These are phyloP conservation scores for Drosophila ustulata DNA, from an alignment of 2,888 invertebrate species.

Conservation along the genomic window DNA sequence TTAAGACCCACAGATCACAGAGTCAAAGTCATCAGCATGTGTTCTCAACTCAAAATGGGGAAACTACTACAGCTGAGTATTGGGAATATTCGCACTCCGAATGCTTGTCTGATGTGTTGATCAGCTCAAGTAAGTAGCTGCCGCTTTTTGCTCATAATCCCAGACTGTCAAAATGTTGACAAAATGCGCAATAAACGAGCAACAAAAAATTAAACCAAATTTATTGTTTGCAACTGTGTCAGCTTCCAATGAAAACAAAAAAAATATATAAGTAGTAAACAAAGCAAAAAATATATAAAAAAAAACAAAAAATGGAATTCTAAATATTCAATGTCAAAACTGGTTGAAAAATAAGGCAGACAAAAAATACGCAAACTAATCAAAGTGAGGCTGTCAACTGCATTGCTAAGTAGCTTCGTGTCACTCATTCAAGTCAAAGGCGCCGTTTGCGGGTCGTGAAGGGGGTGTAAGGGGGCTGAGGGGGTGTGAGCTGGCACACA, in stretches of 20 bases:
- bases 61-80: slow-evolving; percentile 13
- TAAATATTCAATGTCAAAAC: slow-evolving; percentile 71
- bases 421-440: slow-evolving; percentile 11
- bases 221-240: slow-evolving; percentile 62
- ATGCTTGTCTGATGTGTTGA: slow-evolving; percentile 12
- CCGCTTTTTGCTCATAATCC: slow-evolving; percentile 25
- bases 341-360: slow-evolving; percentile 50
- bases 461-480: neutral
- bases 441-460: neutral
- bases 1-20: slow-evolving; percentile 25
- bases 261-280: slow-evolving; percentile 1
- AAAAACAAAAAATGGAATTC: slow-evolving; percentile 43
- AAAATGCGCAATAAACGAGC: slow-evolving; percentile 51
- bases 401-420: slow-evolving; percentile 65
- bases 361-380: slow-evolving; percentile 59
- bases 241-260: slow-evolving; percentile 30
- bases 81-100: slow-evolving; percentile 4
- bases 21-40: slow-evolving; percentile 33
- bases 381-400: slow-evolving; percentile 66
- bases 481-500: slow-evolving; percentile 7
- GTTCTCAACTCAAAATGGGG: slow-evolving; percentile 26
- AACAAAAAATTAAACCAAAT: slow-evolving; percentile 20
- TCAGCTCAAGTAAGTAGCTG: slow-evolving; percentile 9
- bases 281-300: slow-evolving; percentile 10
- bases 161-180: slow-evolving; percentile 46